Conservation (phyloP, 1,140 invertebrate species). For the Pseudoatta argentina region DNA sequence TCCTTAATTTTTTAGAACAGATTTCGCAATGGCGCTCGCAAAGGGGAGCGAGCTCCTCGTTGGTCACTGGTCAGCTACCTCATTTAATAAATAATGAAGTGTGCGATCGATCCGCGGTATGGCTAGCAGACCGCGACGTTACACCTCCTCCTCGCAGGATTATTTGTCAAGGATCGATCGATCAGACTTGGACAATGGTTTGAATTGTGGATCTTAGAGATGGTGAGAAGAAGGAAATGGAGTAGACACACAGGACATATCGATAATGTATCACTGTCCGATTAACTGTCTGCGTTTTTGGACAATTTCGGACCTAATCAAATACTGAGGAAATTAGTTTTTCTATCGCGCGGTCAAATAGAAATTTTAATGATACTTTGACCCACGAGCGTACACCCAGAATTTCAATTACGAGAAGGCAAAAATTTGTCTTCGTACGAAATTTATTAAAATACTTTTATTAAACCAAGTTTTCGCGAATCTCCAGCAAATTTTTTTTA, state of each 20-base stretch:
- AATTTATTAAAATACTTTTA: too few species aligned
- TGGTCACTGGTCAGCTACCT: slow-evolving; percentile 64
- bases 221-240: not conserved
- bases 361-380: not conserved
- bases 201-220: slow-evolving; percentile 32
- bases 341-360: not conserved
- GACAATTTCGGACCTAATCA: slow-evolving; percentile 34
- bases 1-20: slow-evolving; percentile 46
- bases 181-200: slow-evolving; percentile 10
- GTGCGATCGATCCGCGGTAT: slow-evolving; percentile 44
- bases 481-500: too few species aligned
- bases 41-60: slow-evolving; percentile 19
- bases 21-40: slow-evolving; percentile 31
- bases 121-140: slow-evolving; percentile 13
- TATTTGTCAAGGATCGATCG: slow-evolving; percentile 61
- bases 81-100: slow-evolving; percentile 66
- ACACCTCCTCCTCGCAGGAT: slow-evolving; percentile 28
- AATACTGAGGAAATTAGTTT: slow-evolving; percentile 31
- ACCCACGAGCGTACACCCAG: too few species aligned
- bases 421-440: too few species aligned
- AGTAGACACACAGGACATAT: not conserved
- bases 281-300: slow-evolving; percentile 60
- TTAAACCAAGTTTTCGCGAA: too few species aligned
- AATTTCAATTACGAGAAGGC: too few species aligned
- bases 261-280: slow-evolving; percentile 68